Evolutionary conservation across 2,797 vertebrate genomes (phyloP).

Genomic region (Sebastes dallii): DNA sequence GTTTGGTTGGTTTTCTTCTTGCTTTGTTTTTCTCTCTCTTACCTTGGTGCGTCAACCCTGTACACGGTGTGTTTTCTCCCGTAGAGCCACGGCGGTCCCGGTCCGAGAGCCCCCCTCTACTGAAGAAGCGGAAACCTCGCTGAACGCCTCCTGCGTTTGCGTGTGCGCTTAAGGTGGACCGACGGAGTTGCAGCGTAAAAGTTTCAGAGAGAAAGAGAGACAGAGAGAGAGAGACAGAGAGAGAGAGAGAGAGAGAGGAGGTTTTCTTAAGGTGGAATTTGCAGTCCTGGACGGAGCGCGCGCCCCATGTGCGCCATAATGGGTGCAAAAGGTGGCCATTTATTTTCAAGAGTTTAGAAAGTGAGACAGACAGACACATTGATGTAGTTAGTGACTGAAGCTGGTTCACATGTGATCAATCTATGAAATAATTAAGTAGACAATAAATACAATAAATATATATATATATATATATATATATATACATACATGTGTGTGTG

Average conservation of each 20-base stretch:
- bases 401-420: not conserved
- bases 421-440: not conserved
- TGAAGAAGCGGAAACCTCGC: constrained; percentile 89
- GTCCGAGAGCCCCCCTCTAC: constrained; percentile 74
- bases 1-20: not conserved
- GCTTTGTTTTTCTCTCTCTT: not conserved
- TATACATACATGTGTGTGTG: no score
- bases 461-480: no score
- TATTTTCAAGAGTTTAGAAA: not conserved
- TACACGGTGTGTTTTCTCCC: constrained; percentile 70
- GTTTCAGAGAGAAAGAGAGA: constrained; percentile 43
- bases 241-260: not conserved
- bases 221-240: not conserved
- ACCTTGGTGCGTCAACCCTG: constrained; percentile 73
- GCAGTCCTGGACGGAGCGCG: constrained; percentile 52
- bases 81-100: constrained; percentile 69
- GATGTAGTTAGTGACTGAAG: not conserved
- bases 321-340: constrained; percentile 9
- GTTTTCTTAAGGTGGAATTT: constrained; percentile 80
- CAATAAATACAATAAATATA: no score
- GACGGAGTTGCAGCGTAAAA: constrained; percentile 69
- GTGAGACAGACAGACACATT: not conserved
- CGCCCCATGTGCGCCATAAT: constrained; percentile 35
- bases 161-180: constrained; percentile 88
- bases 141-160: constrained; percentile 87